Conservation (phyloP, 37 sponge, comb jelly and placozoan species). For the Aphrocallistes beatrix region DNA sequence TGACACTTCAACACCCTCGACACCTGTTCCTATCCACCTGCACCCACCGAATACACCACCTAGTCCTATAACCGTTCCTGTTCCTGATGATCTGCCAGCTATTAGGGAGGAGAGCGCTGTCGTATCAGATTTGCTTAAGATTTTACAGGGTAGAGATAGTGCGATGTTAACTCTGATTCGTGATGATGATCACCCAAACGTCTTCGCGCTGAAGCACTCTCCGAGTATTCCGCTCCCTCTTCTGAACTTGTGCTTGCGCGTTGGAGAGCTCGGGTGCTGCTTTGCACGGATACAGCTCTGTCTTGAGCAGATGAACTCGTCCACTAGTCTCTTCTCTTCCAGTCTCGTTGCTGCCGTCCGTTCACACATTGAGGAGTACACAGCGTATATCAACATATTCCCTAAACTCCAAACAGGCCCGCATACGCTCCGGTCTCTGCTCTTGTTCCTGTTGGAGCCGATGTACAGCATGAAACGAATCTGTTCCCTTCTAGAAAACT, state of each 20-base stretch:
- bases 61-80: not conserved
- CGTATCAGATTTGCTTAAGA: not conserved
- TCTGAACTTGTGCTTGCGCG: not conserved
- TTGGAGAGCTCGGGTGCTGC: not conserved
- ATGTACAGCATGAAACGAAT: not conserved
- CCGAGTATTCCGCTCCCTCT: not conserved
- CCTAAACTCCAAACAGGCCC: not conserved
- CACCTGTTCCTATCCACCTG: not conserved
- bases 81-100: not conserved
- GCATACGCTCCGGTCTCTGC: not conserved
- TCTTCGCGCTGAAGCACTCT: not conserved
- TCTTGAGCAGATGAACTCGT: not conserved
- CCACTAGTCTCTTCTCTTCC: not conserved
- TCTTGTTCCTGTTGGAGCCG: not conserved
- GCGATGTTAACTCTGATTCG: too few species aligned
- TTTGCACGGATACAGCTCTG: not conserved
- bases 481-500: not conserved
- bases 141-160: not conserved
- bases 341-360: not conserved
- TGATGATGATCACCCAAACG: too few species aligned
- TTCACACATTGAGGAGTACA: not conserved
- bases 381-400: not conserved
- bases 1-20: not conserved
- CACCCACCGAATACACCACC: not conserved
- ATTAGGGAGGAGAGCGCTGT: not conserved